phyloP scores from a whole-genome alignment of 2,113 vertebrate genomes.

The Neodontobutis hainanensis region DNA sequence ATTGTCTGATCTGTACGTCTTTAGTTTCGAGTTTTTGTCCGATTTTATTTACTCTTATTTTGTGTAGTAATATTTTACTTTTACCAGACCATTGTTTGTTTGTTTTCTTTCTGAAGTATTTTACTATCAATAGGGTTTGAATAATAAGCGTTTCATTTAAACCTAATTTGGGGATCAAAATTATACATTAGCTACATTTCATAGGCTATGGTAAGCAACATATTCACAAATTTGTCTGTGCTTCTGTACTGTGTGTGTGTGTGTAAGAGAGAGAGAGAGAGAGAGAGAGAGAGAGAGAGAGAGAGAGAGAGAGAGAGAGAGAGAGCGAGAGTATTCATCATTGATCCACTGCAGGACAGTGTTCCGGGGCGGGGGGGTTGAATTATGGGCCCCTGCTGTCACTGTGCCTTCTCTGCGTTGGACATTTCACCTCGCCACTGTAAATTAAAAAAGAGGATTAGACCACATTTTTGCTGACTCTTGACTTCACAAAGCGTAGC shows the following conservation, averaged over 20 bases:
- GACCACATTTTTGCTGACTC: constrained; percentile 57
- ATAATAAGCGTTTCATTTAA: too few relatives aligned
- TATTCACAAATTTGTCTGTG: background rate
- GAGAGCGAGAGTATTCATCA: constrained; percentile 66
- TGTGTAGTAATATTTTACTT: too few relatives aligned
- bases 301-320: constrained; percentile 44
- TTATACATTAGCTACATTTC: too few relatives aligned
- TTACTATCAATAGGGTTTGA: too few relatives aligned
- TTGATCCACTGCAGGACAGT: constrained; percentile 76
- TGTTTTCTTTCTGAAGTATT: too few relatives aligned
- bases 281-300: constrained; percentile 28
- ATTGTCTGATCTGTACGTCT: too few relatives aligned
- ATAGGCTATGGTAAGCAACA: too few relatives aligned
- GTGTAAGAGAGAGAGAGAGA: constrained; percentile 11
- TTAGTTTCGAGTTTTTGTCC: too few relatives aligned
- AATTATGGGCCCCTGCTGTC: constrained; percentile 75
- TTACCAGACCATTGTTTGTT: too few relatives aligned
- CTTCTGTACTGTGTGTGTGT: background rate
- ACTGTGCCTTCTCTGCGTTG: constrained; percentile 69
- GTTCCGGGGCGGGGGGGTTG: constrained; percentile 59
- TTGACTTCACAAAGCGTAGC: constrained; percentile 46
- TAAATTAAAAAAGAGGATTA: constrained; percentile 67
- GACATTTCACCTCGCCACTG: constrained; percentile 70
- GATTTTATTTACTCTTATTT: too few relatives aligned
- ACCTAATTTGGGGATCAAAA: too few relatives aligned